Evolutionary conservation across 1,140 invertebrate species (phyloP), one percentile per base, ranked within the genome.

Genomic region (Hermetia illucens): DNA sequence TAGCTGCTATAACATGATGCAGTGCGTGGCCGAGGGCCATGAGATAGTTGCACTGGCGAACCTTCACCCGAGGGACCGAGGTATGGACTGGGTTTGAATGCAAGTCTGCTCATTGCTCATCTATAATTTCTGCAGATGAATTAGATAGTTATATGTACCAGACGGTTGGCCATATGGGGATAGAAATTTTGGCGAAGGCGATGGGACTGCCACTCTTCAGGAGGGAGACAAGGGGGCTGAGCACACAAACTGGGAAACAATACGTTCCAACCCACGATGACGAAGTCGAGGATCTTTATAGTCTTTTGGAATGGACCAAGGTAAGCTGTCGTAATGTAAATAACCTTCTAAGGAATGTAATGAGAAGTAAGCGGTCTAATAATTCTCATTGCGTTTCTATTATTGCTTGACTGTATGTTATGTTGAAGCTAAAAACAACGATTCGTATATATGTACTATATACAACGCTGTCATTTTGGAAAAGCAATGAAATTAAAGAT

Each of bases 71-170:
- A 68, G 77, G 57, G 75, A 74, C 52, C 80, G 80, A 75, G 83
- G 83, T 86, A 71, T 47, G 38, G 43, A 34, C 38, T 36, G 34
- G 39, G 10, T 18, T 13, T 42, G 20, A 36, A 42, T 49, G 29
- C 24, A 2, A 5, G 20, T 8, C 3, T 38, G 16, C n/a, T 27
- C 16, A 37, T 13, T 25, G n/a, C 36, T 6, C 21, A 5, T 17
- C 21, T 25, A 19, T 20, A 20, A 15, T 20, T 25, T 40, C 61
- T 65, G 13, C 50, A 87, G 85, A 90, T 72, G 95, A 98, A 62
- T 61, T 98, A 44, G 94, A 99, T 64, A 98, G 93, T 55, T 98
- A 91, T 55, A 99, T 99, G 95, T 98, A 96, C 60, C 95, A 99
- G 69, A 95, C 90, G 36, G 94, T 98, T 36, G 96, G 95, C 8